phyloP scores from a whole-genome alignment of 2,113 vertebrate species.

The Arenaria interpres region DNA sequence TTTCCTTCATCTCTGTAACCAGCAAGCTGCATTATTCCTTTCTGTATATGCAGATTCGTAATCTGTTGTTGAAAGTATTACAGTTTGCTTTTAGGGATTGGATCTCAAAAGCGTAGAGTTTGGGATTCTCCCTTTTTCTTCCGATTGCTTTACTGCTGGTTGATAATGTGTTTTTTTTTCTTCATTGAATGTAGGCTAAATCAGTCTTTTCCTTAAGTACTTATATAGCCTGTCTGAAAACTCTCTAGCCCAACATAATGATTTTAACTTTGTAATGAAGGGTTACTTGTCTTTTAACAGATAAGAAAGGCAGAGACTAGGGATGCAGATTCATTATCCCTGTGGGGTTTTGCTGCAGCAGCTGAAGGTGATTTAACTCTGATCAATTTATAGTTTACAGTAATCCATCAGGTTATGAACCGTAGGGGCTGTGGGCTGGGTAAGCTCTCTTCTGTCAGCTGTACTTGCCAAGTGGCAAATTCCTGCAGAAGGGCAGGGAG shows the following conservation, averaged over 20 bases:
- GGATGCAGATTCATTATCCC: background rate
- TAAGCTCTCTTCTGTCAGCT: background rate
- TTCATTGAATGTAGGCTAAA: background rate
- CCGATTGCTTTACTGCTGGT: background rate
- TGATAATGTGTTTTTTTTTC: background rate
- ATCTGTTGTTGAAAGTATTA: constrained; percentile 22
- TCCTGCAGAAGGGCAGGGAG: background rate
- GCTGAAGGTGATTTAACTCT: constrained; percentile 25
- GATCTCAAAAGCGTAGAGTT: background rate
- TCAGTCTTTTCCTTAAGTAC: background rate
- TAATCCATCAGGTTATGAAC: constrained; percentile 13
- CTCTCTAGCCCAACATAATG: background rate
- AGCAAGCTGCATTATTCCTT: background rate
- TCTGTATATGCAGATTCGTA: background rate
- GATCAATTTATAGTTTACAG: constrained; percentile 16
- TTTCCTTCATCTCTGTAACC: background rate
- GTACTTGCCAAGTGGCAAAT: background rate
- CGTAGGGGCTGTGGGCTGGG: background rate
- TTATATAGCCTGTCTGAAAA: background rate
- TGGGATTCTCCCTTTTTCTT: background rate
- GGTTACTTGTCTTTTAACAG: background rate
- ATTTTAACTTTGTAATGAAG: background rate
- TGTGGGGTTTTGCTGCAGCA: background rate
- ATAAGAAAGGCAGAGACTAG: background rate
- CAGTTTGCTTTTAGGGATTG: background rate